Evolutionary conservation across 2,888 invertebrate genomes (phyloP).

Genomic region (Chirona hameri): DNA sequence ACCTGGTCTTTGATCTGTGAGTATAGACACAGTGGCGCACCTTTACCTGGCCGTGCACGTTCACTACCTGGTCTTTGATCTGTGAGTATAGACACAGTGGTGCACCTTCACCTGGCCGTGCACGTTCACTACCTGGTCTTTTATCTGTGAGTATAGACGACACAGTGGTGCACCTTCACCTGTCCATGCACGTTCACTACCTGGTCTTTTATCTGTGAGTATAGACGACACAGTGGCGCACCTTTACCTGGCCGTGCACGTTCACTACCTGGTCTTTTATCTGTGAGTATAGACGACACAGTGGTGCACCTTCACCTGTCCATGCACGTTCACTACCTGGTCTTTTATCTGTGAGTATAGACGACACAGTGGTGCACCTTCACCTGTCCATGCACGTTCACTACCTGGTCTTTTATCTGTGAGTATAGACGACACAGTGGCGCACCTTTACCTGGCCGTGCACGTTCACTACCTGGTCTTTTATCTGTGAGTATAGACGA

Average conservation of each 20-base stretch:
- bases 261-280: slow-evolving; percentile 99
- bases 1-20: slow-evolving; percentile 98
- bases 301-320: too few relatives aligned
- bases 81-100: slow-evolving; percentile 63
- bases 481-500: slow-evolving; percentile 81
- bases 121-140: slow-evolving; percentile 99
- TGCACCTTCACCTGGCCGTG: too few relatives aligned
- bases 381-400: too few relatives aligned
- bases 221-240: slow-evolving; percentile 40
- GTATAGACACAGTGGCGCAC: slow-evolving; percentile 48
- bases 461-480: slow-evolving; percentile 99
- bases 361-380: neutral
- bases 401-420: slow-evolving; percentile 99
- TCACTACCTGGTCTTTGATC: slow-evolving; percentile 98
- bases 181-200: too few relatives aligned
- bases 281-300: slow-evolving; percentile 69
- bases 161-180: too few relatives aligned
- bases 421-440: slow-evolving; percentile 55
- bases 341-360: slow-evolving; percentile 91
- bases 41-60: too few relatives aligned
- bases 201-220: slow-evolving; percentile 98
- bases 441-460: too few relatives aligned
- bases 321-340: slow-evolving; percentile 98
- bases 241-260: too few relatives aligned
- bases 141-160: slow-evolving; percentile 81